phyloP scores from a whole-genome alignment of 2,797 vertebrate genomes.

The Lutjanus argentimaculatus region DNA sequence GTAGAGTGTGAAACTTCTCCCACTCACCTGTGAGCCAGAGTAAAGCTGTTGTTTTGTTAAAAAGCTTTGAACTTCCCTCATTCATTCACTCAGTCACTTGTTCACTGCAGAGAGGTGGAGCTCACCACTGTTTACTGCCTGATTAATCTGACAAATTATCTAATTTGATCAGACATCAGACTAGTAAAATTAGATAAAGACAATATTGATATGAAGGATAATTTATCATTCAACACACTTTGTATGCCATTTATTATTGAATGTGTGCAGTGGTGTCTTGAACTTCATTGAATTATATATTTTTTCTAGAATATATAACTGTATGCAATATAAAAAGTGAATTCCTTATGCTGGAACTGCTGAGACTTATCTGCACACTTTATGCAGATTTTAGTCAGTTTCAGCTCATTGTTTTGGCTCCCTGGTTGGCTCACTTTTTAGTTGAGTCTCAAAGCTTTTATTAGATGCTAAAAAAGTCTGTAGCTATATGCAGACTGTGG shows the following conservation, averaged over 20 bases:
- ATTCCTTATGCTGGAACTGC: no score
- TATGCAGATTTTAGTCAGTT: not conserved
- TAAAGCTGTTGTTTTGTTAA: slow-evolving; percentile 32
- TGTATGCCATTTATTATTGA: not conserved
- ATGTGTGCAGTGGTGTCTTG: not conserved
- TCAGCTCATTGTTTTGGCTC: not conserved
- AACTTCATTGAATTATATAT: no score
- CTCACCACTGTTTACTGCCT: not conserved
- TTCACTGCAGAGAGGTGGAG: not conserved
- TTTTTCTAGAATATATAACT: not conserved
- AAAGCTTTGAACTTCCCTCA: slow-evolving; percentile 32
- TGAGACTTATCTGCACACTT: not conserved
- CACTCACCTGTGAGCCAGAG: slow-evolving; percentile 46
- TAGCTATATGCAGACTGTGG: not conserved
- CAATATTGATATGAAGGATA: not conserved
- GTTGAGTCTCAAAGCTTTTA: no score
- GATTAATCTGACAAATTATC: slow-evolving; percentile 7
- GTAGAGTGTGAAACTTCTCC: slow-evolving; percentile 31
- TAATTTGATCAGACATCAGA: not conserved
- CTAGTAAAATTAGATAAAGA: not conserved
- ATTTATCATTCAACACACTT: slow-evolving; percentile 5
- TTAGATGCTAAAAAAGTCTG: not conserved
- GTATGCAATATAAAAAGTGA: not conserved
- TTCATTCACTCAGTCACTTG: not conserved
- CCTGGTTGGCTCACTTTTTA: not conserved